Percentiles rank a stretch among this genome's conserved stretches.
Evolutionary conservation across 2,888 invertebrate genomes (phyloP).

Genomic region (Andrena praecox): DNA sequence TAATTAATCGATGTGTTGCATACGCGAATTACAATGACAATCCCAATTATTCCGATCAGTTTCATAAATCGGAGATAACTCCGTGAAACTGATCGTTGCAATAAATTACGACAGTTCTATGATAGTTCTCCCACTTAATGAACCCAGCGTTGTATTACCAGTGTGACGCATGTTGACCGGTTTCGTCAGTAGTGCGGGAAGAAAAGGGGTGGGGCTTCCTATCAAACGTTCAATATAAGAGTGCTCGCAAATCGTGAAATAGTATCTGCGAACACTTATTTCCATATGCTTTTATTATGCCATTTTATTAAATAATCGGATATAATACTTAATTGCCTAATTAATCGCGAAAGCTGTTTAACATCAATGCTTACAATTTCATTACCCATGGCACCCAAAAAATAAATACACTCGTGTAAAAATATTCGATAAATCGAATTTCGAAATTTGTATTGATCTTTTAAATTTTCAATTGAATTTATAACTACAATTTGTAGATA

Average conservation of each 20-base stretch:
- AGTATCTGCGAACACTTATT: neutral
- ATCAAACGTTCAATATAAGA: slow-evolving; percentile 57
- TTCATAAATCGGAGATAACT: slow-evolving; percentile 19
- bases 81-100: slow-evolving; percentile 41
- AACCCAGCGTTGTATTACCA: slow-evolving; percentile 50
- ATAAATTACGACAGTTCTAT: slow-evolving; percentile 21
- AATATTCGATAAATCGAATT: neutral
- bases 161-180: slow-evolving; percentile 48
- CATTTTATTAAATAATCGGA: neutral
- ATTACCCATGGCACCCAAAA: neutral
- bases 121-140: slow-evolving; percentile 52
- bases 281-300: neutral
- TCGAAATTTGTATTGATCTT: neutral
- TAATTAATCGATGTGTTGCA: neutral
- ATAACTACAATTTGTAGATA: neutral
- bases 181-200: slow-evolving; percentile 28
- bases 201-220: slow-evolving; percentile 47
- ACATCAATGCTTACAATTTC: neutral
- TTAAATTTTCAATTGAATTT: neutral
- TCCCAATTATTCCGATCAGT: neutral
- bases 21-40: neutral
- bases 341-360: neutral
- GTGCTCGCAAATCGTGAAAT: slow-evolving; percentile 12
- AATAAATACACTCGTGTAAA: neutral
- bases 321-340: neutral